Evolutionary conservation across 2,888 invertebrate species (phyloP).

Genomic region (Neocrepidodera transversa): DNA sequence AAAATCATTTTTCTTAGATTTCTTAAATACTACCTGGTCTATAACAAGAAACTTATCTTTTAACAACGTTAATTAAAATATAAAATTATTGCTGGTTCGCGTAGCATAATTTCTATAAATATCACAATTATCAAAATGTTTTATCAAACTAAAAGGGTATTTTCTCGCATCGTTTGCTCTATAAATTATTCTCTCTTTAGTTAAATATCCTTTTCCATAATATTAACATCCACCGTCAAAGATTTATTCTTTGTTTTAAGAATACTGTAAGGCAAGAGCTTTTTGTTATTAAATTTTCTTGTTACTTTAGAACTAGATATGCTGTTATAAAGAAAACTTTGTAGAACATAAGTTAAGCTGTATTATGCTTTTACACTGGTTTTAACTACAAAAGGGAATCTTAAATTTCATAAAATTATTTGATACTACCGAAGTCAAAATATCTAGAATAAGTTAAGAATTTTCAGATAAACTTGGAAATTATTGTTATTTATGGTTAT

Average conservation of each 20-base stretch:
- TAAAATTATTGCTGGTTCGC: too few species aligned
- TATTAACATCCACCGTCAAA: not conserved
- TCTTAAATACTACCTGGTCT: too few species aligned
- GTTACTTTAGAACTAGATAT: slow-evolving; percentile 3
- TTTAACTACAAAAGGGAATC: not conserved
- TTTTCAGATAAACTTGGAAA: too few species aligned
- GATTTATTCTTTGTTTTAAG: slow-evolving; percentile 4
- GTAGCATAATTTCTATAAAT: not conserved
- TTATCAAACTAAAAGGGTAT: not conserved
- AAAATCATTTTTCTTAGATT: too few species aligned
- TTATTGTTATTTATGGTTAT: too few species aligned
- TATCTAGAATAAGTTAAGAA: too few species aligned
- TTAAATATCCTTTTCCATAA: not conserved
- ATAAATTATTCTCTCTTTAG: not conserved
- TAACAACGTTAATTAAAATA: too few species aligned
- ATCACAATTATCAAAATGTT: not conserved
- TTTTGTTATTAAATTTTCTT: not conserved
- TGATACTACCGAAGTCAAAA: too few species aligned
- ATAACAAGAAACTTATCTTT: too few species aligned
- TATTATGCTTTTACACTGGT: not conserved
- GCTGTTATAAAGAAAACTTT: not conserved
- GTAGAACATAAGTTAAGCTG: not conserved
- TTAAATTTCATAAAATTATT: not conserved
- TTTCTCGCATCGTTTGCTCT: not conserved
- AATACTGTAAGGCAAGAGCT: not conserved